Evolutionary conservation across 92 coral and sea anemone species (phyloP), one percentile per base, ranked within the genome.

Genomic region (Epizoanthus rinbou): DNA sequence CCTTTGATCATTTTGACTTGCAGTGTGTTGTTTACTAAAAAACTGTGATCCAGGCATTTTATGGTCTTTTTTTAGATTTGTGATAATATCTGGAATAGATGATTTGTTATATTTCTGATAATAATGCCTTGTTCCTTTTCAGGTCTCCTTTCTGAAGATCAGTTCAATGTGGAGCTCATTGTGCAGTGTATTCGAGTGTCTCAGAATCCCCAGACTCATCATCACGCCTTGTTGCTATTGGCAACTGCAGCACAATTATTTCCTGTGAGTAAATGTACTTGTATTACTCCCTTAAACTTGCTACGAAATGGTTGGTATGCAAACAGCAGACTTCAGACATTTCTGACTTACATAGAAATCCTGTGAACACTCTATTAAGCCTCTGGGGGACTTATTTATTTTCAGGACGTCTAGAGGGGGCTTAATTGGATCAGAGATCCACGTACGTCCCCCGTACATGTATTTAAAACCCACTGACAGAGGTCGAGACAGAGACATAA

Each of bases 181-280:
- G 92, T 97, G 3, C 98, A 90, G 85, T 97, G 99, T 78, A 94
- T 97, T 41, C 91, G 99, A 71, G 97, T 91, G 25, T 97, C 98
- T 63, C 95, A 91, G 70, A 97, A 92, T 56, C 99, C 99, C 5
- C 99, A 94, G 75, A 97, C 98, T 28, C 99, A 94, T 76, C 97
- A 94, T 56, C 99, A 97, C 70, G 99, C 99, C 6, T 87, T 97
- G 45, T 69, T 91, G 47, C 90, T 97, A 23, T 72, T 97, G 84
- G 97, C 99, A 25, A 85, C 91, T 9, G 92, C 95, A 25, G 99
- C 99, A 3, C 86, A 92, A 52, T 87, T 94, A 24, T 97, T 94
- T 79, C 99, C 99, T 15, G 99, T 97, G 71, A 88, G 97, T 92
- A 39, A 4, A 19, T 7, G 4, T 6, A 11, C 18, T 50, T 74